A percentile compares a stretch with the other conserved stretches of the same genome.
phyloP scores from a whole-genome alignment of 1,140 invertebrate species.

The Pseudomyrmex gracilis region DNA sequence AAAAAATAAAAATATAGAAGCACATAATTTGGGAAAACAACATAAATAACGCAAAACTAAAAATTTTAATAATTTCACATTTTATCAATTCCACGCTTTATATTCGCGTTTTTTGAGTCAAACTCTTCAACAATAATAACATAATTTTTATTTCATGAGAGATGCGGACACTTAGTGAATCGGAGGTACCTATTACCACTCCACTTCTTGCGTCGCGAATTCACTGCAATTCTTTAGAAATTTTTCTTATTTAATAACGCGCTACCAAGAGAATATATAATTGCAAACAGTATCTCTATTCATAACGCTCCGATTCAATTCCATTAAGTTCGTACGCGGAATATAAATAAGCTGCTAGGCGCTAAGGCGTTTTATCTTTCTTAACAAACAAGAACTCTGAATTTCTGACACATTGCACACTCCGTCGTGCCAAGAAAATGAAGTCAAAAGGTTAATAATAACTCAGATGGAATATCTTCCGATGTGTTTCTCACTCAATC shows the following conservation, averaged over 20 bases:
- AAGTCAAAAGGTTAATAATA: constrained; percentile 26
- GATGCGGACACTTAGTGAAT: not conserved
- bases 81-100: too few relatives aligned
- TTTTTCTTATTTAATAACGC: constrained; percentile 44
- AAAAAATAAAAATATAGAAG: too few relatives aligned
- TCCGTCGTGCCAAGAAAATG: not conserved
- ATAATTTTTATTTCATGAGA: constrained; percentile 9
- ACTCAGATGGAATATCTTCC: constrained; percentile 10
- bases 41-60: too few relatives aligned
- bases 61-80: too few relatives aligned
- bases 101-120: not conserved
- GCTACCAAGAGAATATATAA: constrained; percentile 24
- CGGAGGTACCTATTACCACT: not conserved
- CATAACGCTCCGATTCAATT: constrained; percentile 47
- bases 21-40: too few relatives aligned
- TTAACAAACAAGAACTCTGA: constrained; percentile 45
- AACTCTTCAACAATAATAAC: constrained; percentile 5
- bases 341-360: constrained; percentile 54
- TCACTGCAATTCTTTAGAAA: constrained; percentile 42
- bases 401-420: constrained; percentile 7
- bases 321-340: constrained; percentile 26
- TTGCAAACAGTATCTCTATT: constrained; percentile 44
- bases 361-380: constrained; percentile 26
- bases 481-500: not conserved
- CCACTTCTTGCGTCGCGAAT: constrained; percentile 1